A percentile compares a stretch with the other conserved stretches of the same genome.
Evolutionary conservation across 35 echinoderm and acorn worm genomes (phyloP).

Genomic region (Patiria miniata): DNA sequence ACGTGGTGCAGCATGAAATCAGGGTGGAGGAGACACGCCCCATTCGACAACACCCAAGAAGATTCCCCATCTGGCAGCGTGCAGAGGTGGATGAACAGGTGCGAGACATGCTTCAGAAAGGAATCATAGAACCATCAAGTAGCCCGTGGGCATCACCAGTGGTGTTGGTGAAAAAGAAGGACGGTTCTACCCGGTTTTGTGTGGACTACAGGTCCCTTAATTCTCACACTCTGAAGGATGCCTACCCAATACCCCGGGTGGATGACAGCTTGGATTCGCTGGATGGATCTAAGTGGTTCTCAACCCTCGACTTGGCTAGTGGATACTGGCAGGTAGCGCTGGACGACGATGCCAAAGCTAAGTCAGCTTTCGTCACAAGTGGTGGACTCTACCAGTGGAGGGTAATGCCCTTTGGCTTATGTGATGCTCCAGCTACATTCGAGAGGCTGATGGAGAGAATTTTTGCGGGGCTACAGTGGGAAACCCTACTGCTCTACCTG

Average conservation of each 20-base stretch:
- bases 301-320: constrained; percentile 47
- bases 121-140: background rate
- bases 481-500: background rate
- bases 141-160: constrained; percentile 32
- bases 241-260: too few relatives aligned
- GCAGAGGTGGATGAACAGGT: constrained; percentile 4
- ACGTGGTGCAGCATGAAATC: background rate
- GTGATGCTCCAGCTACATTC: too few relatives aligned
- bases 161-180: constrained; percentile 25
- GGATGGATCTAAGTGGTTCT: constrained; percentile 29
- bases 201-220: too few relatives aligned
- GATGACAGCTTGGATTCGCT: constrained; percentile 44
- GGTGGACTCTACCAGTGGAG: too few relatives aligned
- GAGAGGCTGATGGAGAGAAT: constrained; percentile 55
- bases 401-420: too few relatives aligned
- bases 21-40: background rate
- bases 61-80: background rate
- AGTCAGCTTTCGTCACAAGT: constrained; percentile 37
- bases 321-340: too few relatives aligned
- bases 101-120: background rate
- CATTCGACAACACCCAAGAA: background rate
- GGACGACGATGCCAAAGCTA: background rate
- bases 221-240: too few relatives aligned
- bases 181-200: too few relatives aligned
- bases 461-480: constrained; percentile 41